phyloP scores from a whole-genome alignment of 2,888 invertebrate species.

The Hirudinaria manillensis region DNA sequence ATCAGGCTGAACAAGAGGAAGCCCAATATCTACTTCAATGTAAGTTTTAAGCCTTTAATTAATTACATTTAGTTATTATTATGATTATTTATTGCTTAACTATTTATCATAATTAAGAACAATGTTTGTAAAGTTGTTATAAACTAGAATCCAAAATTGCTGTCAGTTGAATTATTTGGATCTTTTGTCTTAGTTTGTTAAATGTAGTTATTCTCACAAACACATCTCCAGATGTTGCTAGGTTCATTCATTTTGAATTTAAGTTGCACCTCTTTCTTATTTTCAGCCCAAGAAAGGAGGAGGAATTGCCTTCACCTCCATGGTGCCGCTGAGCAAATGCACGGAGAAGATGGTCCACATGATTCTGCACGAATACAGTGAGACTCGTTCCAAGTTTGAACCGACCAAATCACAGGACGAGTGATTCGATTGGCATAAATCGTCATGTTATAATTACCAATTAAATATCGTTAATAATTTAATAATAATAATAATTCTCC shows the following conservation, averaged over 20 bases:
- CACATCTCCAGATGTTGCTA: too few species aligned
- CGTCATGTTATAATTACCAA: background rate
- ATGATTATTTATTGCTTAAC: background rate
- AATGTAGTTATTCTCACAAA: too few species aligned
- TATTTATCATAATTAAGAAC: too few species aligned
- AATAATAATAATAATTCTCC: background rate
- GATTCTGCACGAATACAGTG: constrained; percentile 96
- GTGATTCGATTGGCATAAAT: background rate
- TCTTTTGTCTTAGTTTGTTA: too few species aligned
- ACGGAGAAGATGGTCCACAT: constrained; percentile 96
- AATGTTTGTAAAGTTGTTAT: too few species aligned
- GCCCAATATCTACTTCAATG: constrained; percentile 97
- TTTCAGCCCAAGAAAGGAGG: constrained; percentile 82
- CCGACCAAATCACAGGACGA: background rate
- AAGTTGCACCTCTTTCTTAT: background rate
- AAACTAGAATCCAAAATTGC: too few species aligned
- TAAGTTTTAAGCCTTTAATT: constrained; percentile 47
- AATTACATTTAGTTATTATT: background rate
- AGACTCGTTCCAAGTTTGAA: constrained; percentile 48
- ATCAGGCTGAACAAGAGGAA: constrained; percentile 88
- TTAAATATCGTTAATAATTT: background rate
- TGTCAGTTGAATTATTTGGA: too few species aligned
- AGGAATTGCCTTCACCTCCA: constrained; percentile 92
- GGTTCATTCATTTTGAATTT: too few species aligned
- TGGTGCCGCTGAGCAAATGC: constrained; percentile 81